Base-by-base conservation (phyloP, 2,797 vertebrate genomes). In the Hoplostethus atlanticus region DNA sequence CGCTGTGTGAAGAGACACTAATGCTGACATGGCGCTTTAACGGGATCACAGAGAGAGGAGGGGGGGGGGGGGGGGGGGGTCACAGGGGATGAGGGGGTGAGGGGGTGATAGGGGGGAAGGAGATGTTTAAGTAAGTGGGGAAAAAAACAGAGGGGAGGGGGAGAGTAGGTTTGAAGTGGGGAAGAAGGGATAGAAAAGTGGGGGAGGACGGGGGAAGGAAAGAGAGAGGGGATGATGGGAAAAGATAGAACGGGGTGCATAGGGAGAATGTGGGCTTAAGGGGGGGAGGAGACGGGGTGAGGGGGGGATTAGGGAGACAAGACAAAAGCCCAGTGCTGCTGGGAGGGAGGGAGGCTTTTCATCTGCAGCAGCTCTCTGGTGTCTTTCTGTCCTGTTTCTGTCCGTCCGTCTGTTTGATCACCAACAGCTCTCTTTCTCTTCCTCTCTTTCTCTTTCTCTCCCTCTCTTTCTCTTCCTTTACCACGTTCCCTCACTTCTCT, bases 1-100 rank as follows among this genome's bases (percentile, higher is more conserved):
- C 11, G 67, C 76, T 77, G 83, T 80, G 79, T 59, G 75, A 84
- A 82, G 71, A 81, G 75, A 82, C 84, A 77, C 70, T 83, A 82
- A 89, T 73, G 83, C 88, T 86, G 88, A 89, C 89, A 83, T 56
- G 81, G 79, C 66, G 87, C 79, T 85, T 89, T 90, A 89, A 85
- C 74, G 16, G 86, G 86, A 91, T 90, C 87, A 88, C 64, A 65
- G 73, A 36, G n/a, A 56, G 56, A 28, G 60, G 51, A 21, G 71
- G 73, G n/a, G 64, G n/a, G 73, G 80, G 67, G 58, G 63, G 71
- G 77, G 78, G 71, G 75, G 77, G 64, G 71, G 57, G 52, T 61
- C 36, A 31, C 64, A 36, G 65, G 69, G 80, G 79, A 71, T 71
- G 76, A 60, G 60, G 67, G 55, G 71, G 70, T 80, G 48, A 64